Evolutionary conservation across 2,888 invertebrate genomes (phyloP), one percentile per base, ranked within the genome.

Genomic region (Isotomurus palustris): DNA sequence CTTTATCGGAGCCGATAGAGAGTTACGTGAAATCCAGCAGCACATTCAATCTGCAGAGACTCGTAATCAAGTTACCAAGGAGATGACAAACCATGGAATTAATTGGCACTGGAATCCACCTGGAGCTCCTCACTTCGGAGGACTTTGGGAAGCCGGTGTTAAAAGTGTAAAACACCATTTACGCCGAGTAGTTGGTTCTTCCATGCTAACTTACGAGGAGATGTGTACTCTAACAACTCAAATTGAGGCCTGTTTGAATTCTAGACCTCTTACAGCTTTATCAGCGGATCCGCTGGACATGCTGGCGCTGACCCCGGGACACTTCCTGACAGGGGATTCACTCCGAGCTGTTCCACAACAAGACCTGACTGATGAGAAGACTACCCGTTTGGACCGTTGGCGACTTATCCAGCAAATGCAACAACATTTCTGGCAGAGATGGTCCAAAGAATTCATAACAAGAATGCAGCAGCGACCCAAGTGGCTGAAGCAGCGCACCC

Each of bases 101-200:
- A 45, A 58, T 2, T 76, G 74, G 74, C 66, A 73, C 29, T 76
- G 74, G 48, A 72, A 67, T 17, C 73, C 74, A 3, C 72, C 74
- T 2, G 56, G 56, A 24, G 67, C 72, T 3, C 72, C 73, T 2
- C 72, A 75, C 52, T 72, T 72, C 40, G 73, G 74, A 2, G 74
- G 73, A 1, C 49, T 74, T 3, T 75, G 73, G 72, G 73, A 75
- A 56, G 71, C 73, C 1, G 72, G 70, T 3, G 72, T 75, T 0
- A 73, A 73, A 45, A 71, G 71, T 0, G 60, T 71, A 0, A 76
- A 75, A 60, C 66, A 60, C 55, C 73, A 74, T 56, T 45, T 75
- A 0, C 64, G 64, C 19, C 56, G 72, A 22, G 61, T 72, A 1
- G 45, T 73, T 3, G 71, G 72, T 0, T 60, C 68, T 2, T 22